Percentiles rank a stretch among this genome's conserved stretches.
phyloP scores from a whole-genome alignment of 2,888 invertebrate genomes.

The Hirtodrosophila cameraria region DNA sequence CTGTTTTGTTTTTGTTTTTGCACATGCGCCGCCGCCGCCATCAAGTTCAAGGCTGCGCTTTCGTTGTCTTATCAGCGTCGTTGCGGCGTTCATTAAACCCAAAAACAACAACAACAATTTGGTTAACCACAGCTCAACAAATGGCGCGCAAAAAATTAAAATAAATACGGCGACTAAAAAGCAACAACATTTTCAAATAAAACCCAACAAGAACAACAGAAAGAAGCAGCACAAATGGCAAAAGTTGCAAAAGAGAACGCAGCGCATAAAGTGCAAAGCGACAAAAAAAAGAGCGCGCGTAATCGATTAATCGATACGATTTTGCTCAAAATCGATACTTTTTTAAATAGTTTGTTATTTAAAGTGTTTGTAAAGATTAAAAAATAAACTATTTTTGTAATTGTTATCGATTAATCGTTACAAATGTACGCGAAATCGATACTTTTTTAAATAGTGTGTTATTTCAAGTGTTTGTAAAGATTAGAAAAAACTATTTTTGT shows the following conservation, averaged over 20 bases:
- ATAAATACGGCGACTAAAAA: slow-evolving; percentile 55
- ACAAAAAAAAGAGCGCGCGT: background rate
- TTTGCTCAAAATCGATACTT: no score
- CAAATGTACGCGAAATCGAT: no score
- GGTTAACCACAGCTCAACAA: slow-evolving; percentile 53
- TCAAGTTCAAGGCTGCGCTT: slow-evolving; percentile 74
- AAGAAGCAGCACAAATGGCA: background rate
- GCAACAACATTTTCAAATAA: slow-evolving; percentile 44
- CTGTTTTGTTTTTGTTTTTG: slow-evolving; percentile 31
- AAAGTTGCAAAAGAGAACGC: background rate
- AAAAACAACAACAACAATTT: slow-evolving; percentile 18
- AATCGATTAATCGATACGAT: no score
- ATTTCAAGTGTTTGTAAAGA: no score
- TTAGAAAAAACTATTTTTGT: no score
- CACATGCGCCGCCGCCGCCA: slow-evolving; percentile 38
- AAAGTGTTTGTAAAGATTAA: no score
- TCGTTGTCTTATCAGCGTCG: slow-evolving; percentile 59
- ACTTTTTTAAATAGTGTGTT: no score
- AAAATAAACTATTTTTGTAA: no score
- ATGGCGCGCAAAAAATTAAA: slow-evolving; percentile 46
- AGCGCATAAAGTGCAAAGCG: no score
- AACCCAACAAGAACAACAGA: slow-evolving; percentile 21
- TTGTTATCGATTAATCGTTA: no score
- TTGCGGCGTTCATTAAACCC: slow-evolving; percentile 63
- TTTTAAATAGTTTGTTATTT: no score